Base-by-base conservation (phyloP, 2,797 vertebrate species). In the Lagothrix lagotricha region DNA sequence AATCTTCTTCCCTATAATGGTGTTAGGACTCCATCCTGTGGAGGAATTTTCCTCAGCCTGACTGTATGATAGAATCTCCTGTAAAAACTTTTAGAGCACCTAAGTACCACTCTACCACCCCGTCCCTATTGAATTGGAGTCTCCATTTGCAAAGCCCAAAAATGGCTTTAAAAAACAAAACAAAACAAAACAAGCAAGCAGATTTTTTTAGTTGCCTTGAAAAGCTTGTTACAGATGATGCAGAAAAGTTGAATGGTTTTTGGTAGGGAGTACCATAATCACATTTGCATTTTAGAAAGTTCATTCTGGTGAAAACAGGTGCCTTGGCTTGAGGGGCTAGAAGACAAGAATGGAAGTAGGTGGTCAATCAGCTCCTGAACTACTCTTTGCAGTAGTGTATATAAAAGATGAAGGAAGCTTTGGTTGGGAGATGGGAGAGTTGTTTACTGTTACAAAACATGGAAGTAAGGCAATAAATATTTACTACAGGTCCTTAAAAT, bases 401-500 rank as follows among this genome's bases (percentile, higher is more conserved):
- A 50, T 70, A 76, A 76, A 94, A 85, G 33, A 58, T 5, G 33
- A 14, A 70, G 39, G 81, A 76, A 90, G 36, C 50, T 20, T 36
- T 89, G 75, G 54, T 46, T 52, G 76, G 44, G 70, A 39, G 24
- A 57, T 39, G 17, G 48, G 46, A 24, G 11, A 22, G 4, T 7
- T 75, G 17, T 80, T 85, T 50, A 67, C 15, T 85, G 5, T 41
- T 72, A 41, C 13, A 50, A 93, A 93, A 52, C 7, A 28, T 14
- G 50, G 58, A 84, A 86, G 54, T 57, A 95, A 96, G 54, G 41
- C 86, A 96, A 44, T 92, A 44, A 88, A 94, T 19, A 93, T 97
- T 92, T 92, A 97, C 73, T 67, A 97, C 87, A 94, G 61, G 64
- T 97, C 94, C 89, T 77, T 97, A 94, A 54, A 96, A 93, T 93